Conservation (phyloP, 2,113 vertebrate species). For the Cygnus atratus region DNA sequence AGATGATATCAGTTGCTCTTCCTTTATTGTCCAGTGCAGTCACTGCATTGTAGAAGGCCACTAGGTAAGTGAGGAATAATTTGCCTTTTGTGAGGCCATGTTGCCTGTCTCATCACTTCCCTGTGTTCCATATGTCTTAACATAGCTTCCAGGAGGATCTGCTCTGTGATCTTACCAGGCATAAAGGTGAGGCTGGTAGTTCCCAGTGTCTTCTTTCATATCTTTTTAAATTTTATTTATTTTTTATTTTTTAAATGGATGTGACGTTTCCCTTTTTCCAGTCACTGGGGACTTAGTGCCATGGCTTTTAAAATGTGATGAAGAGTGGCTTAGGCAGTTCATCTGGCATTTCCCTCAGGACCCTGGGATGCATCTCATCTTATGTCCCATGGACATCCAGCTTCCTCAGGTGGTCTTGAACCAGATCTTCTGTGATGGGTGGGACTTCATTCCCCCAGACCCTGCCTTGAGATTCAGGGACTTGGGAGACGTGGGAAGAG, state of each 20-base stretch:
- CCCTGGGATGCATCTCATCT: neutral
- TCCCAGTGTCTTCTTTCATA: neutral
- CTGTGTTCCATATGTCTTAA: neutral
- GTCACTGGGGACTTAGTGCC: neutral
- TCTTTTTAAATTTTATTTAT: neutral
- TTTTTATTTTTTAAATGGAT: neutral
- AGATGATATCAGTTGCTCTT: neutral
- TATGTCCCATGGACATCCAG: neutral
- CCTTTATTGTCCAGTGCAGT: neutral
- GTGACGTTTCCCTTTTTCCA: neutral
- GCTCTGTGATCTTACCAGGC: neutral
- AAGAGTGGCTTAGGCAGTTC: neutral
- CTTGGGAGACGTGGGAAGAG: neutral
- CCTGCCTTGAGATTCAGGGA: neutral
- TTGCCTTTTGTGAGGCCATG: neutral
- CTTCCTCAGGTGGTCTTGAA: neutral
- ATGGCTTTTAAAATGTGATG: neutral
- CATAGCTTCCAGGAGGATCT: neutral
- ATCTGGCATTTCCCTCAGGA: neutral
- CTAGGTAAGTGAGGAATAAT: neutral
- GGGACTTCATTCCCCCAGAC: neutral
- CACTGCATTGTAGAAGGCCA: neutral
- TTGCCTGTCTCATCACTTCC: neutral
- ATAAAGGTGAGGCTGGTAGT: neutral
- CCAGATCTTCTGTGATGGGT: neutral